Evolutionary conservation across 2,113 vertebrate species (phyloP), one percentile per base, ranked within the genome.

Genomic region (Cinclus cinclus): DNA sequence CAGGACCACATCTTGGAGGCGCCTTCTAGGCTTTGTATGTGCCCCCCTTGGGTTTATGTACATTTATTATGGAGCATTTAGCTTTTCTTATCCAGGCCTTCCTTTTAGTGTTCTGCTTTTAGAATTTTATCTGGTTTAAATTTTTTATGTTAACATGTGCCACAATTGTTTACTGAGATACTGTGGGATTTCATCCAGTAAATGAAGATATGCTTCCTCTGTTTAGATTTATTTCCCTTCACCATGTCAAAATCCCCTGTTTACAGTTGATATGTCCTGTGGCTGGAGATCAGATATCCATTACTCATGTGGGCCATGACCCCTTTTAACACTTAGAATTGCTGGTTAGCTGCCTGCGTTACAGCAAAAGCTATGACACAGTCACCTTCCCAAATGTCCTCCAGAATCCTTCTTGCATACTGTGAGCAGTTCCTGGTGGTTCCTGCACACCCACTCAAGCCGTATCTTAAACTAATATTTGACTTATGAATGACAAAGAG

Each of bases 391-490:
- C 84, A 56, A 47, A 68, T 64, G 70, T 90, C 74, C 44, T 91
- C 37, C 62, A 90, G 49, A 79, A 71, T 85, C 13, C 7, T 11
- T 52, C 65, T 31, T 50, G 13, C 33, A 42, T 44, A 23, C 27
- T 76, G 16, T 1, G 8, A 21, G 44, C 63, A 75, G 44, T 24
- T 84, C 31, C 31, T 91, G 16, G 4, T 87, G 52, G 35, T 10
- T 64, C 12, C 62, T 82, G 33, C 21, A 64, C 33, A 71, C 27
- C 9, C 28, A 52, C 30, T 84, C 7, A 15, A 49, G 35, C 56
- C 42, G 3, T 60, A 49, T 87, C 52, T 86, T 95, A 81, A 86
- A 70, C 60, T 89, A 94, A 83, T 84, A 83, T 92, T 95, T 93
- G 60, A 27, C 39, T 92, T 74, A 52, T 15, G 75, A 85, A 80